Evolutionary conservation across 2,797 vertebrate species (phyloP), one percentile per base, ranked within the genome.

Genomic region (Apodemus agrarius): DNA sequence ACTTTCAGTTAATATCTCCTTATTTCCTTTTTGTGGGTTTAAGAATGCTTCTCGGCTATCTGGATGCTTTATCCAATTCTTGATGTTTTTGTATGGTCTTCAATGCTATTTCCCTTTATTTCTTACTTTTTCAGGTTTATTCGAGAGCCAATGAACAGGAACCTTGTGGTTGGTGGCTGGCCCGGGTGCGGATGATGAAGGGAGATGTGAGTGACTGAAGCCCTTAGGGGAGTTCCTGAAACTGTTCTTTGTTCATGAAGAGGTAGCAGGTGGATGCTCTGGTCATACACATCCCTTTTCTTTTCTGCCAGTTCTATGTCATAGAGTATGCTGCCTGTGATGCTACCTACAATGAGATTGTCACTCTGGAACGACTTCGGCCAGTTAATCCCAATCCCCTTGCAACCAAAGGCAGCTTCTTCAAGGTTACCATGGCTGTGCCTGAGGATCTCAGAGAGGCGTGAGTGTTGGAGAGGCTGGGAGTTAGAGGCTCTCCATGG

Each of bases 111-210:
- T 91, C 63, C 90, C 29, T 85, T 75, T 89, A 61, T 96, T 97
- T 91, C 75, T 26, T 24, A 52, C 19, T 91, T 95, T 21, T 94
- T 79, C 84, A 99, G 99, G 99, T 99, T 65, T 99, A 99, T 98
- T 99, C 99, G 80, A 98, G 99, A 98, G 99, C 99, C 89, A 99
- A 99, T 24, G 99, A 99, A 75, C 99, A 99, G 96, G 99, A 99
- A 97, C 99, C 99, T 29, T 99, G 99, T 85, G 99, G 99, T 97
- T 99, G 99, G 99, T 99, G 99, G 99, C 97, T 99, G 97, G 99
- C 99, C 31, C 98, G 99, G 40, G 99, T 99, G 97, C 98, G 99
- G 95, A 99, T 99, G 99, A 99, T 99, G 99, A 99, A 99, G 98
- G 99, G 99, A 97, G 99, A 99, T 98, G 99, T 99, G 94, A 99